Base-by-base conservation (phyloP, 2,888 invertebrate species). In the Aplocera efformata region DNA sequence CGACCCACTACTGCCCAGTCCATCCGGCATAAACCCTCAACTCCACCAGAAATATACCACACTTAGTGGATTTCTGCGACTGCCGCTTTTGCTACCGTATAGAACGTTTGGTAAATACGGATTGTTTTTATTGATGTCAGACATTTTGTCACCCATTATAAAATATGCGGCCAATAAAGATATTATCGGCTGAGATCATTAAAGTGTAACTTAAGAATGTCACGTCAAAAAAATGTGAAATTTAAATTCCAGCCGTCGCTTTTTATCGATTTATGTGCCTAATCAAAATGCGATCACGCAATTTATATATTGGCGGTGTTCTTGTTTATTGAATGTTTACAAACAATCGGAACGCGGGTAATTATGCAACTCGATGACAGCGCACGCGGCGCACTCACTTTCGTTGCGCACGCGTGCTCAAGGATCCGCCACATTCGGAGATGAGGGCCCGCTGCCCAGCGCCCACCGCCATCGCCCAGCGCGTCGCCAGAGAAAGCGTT, bases 291-390 rank as follows among this genome's bases (percentile, higher is more conserved):
- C 70, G 61, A 68, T 77, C 80, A 82, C 78, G 80, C 81, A 68
- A 74, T 69, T 72, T 58, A 60, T 69, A 63, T 67, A 67, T 72
- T 42, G 30, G 37, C 36, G 40, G 56, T 72, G 58, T 63, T 72
- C 70, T 70, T 65, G 63, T 64, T 73, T 70, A 76, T 77, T 72
- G 65, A 70, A 67, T 86, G 84, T 86, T 86, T 85, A 84, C 83
- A 86, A 86, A 86, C 86, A 88, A 79, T 77, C 53, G 72, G 75
- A 76, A 79, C 71, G 82, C 72, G 67, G 68, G 70, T 83, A 85
- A 83, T 85, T 86, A 86, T 84, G 85, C 84, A 86, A 88, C 60
- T 56, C 58, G 75, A 78, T 78, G 85, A 84, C 85, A 82, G 76
- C 68, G 60, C 65, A 60, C 63, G 64, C 72, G 58, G 67, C 66